Evolutionary conservation across 2,888 invertebrate species (phyloP), one percentile per base, ranked within the genome.

Genomic region (Apodemia mormo): DNA sequence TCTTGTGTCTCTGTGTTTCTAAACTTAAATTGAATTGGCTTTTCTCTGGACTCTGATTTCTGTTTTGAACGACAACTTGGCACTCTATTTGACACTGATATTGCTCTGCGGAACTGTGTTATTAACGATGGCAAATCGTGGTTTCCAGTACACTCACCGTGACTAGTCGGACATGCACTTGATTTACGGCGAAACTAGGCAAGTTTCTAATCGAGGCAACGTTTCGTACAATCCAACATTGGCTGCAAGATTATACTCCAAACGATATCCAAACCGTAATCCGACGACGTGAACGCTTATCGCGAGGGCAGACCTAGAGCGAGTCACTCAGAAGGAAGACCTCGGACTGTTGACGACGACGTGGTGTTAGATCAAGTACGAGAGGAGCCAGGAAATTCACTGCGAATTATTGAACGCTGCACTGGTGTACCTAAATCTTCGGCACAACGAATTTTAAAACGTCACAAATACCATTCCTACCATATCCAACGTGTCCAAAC

Each of bases 101-200:
- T 64, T 64, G 12, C 52, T 37, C 8, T 43, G 40, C 8, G 40
- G 40, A 43, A 43, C 40, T 37, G 33, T 37, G 2, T 37, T 37
- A 37, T 37, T 37, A 4, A 33, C 64, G 37, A 33, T 61, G 61
- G 12, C 7, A 6, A 64, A 64, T 61, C 22, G 30, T n/a, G 22
- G 22, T 10, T 7, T 30, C 1, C 64, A 30, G 29, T 64, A 30
- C 30, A 30, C 30, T 4, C 64, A 64, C 6, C 29, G 10, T 30
- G 64, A 30, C 7, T 64, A 64, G 1, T 30, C 64, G 6, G 64
- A 64, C 64, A 64, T 64, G 64, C 64, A 64, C 64, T 30, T 64
- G 9, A 64, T 64, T 64, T 30, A 64, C 30, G 64, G 64, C 7
- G 64, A 64, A 64, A 64, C 64, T 30, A 64, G 64, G 33, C 33